Evolutionary conservation across 2,888 invertebrate genomes (phyloP), one percentile per base, ranked within the genome.

Genomic region (Caenorhabditis parvicauda): DNA sequence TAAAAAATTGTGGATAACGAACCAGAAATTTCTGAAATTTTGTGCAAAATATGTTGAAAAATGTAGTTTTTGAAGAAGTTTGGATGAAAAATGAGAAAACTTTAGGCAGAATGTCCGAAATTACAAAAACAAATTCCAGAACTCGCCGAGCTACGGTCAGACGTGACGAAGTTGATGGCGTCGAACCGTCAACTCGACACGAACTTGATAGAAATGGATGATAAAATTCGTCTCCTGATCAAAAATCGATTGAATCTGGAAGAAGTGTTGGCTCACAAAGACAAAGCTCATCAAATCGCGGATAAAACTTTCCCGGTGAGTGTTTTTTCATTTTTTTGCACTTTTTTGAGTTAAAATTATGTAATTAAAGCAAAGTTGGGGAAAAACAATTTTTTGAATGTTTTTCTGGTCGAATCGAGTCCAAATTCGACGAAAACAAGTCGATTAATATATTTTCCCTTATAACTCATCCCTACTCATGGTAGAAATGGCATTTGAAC

Each of bases 151-250:
- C 80, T 89, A 24, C 87, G 88, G 75, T 87, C 87, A 39, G 87
- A 88, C 79, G 88, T 89, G 2, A 89, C 89, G 1, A 87, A 88
- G 74, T 86, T 87, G 17, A 89, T 90, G 41, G 64, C 56, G 12
- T 55, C 70, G 2, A 72, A 72, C 49, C 61, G 67, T 17, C 64
- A 69, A 22, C 83, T 90, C 17, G 88, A 89, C 3, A 87, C 87
- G 66, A 88, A 89, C 75, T 84, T 90, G 45, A 88, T 88, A 68
- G 86, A 86, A 66, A 88, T 90, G 87, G 89, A 90, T 80, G 85
- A 89, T 12, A 89, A 89, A 83, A 90, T 90, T 70, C 89, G 89
- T 0, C 85, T 90, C 19, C 85, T 90, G 5, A 88, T 90, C 29
- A 88, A 88, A 82, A 90, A 90, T 79, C 85, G 89, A 71, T 88